Conservation (phyloP, 2,888 invertebrate genomes). For the Drosophila lacicola region DNA sequence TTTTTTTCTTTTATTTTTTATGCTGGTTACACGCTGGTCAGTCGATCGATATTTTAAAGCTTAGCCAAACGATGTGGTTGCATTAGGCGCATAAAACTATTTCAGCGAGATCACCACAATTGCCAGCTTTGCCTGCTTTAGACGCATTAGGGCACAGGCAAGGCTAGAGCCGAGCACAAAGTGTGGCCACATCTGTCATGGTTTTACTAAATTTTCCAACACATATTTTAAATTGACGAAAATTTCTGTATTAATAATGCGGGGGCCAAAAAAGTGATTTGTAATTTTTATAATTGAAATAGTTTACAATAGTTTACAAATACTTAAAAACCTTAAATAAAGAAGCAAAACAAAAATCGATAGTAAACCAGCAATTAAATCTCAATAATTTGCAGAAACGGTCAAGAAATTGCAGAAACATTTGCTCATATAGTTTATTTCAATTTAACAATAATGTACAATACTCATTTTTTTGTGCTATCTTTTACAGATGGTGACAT, state of each 20-base stretch:
- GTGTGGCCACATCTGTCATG: slow-evolving; percentile 41
- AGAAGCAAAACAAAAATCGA: no score
- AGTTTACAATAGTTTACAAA: no score
- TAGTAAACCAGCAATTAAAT: no score
- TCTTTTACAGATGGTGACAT: slow-evolving; percentile 85
- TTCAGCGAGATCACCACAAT: slow-evolving; percentile 36
- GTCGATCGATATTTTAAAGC: slow-evolving; percentile 79
- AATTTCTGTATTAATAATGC: not conserved
- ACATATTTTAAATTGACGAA: slow-evolving; percentile 3
- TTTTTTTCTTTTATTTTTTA: slow-evolving; percentile 11
- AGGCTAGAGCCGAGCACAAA: slow-evolving; percentile 11
- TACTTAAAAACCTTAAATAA: no score
- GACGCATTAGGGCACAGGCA: slow-evolving; percentile 27
- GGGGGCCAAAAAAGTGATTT: no score
- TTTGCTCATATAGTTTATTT: no score
- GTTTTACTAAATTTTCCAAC: slow-evolving; percentile 11
- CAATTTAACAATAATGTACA: not conserved
- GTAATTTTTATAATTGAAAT: no score
- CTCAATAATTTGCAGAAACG: no score
- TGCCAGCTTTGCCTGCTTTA: slow-evolving; percentile 39
- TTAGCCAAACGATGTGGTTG: slow-evolving; percentile 60
- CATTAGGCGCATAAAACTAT: slow-evolving; percentile 40
- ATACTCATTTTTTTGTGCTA: slow-evolving; percentile 9
- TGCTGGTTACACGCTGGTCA: slow-evolving; percentile 24
- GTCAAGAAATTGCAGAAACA: no score